Base-by-base conservation (phyloP, 2,797 vertebrate species). In the Delichon dasypus region DNA sequence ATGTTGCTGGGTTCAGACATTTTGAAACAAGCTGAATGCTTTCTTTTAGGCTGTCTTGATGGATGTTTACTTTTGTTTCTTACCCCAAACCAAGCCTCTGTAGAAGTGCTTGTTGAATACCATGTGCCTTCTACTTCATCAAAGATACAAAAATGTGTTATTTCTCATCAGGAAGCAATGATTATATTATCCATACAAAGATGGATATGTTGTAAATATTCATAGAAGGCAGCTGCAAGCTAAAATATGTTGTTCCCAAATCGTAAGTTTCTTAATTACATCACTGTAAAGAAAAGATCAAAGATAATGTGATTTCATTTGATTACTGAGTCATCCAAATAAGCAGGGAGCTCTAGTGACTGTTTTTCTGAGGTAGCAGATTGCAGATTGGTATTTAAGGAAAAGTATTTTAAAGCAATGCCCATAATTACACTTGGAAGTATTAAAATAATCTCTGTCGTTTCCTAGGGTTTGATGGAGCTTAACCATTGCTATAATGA, bases 231-330 rank as follows among this genome's bases (percentile, higher is more conserved):
- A 96, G 93, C 92, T 97, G 93, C 86, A 64, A 87, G 88, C 93
- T 95, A 87, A 87, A 95, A 92, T 80, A 95, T 85, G 92, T 91
- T 95, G 50, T 81, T 93, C 61, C 47, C 71, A 87, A 94, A 94
- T 95, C 93, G 95, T 89, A 93, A 95, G 84, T 94, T 95, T 95
- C 78, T 79, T 90, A 77, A 95, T 95, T 96, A 89, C 90, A 96
- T 96, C 94, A 96, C 90, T n/a, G 71, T 93, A 93, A 89, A 91
- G 80, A 95, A 94, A 95, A 96, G 93, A 95, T 93, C 90, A 93
- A 85, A 95, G 74, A 95, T 95, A 94, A 95, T 94, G 64, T 87
- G 74, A 94, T 94, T 97, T 96, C 88, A 93, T 96, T 94, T 94
- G 92, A 90, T 96, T 83, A 90, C 86, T 92, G 92, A 94, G 75